Percentiles rank a stretch among this genome's conserved stretches.
Conservation (phyloP, 2,113 vertebrate genomes). For the Sceloporus undulatus region DNA sequence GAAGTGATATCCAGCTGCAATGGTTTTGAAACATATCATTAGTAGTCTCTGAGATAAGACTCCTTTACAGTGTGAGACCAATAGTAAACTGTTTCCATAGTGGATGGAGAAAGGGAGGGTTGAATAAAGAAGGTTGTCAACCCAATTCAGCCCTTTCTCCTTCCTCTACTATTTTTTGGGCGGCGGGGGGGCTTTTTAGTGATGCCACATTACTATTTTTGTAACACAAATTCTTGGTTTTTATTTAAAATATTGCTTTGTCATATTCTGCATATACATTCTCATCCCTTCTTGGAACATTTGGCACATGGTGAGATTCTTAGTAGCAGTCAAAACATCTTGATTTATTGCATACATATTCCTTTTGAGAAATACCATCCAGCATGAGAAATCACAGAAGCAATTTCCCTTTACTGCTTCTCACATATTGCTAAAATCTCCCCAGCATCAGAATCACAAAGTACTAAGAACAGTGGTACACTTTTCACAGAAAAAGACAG, state of each 20-base stretch:
- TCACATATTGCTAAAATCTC: constrained; percentile 24
- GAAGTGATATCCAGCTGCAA: constrained; percentile 10
- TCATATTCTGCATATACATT: neutral
- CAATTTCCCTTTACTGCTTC: constrained; percentile 33
- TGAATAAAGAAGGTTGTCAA: neutral
- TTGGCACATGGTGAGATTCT: neutral
- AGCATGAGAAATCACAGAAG: constrained; percentile 13
- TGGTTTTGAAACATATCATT: constrained; percentile 25
- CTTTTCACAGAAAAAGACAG: too few species aligned
- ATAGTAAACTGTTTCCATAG: neutral
- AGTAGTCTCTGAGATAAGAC: neutral
- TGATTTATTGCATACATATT: neutral
- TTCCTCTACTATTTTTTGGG: neutral
- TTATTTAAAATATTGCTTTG: constrained; percentile 45
- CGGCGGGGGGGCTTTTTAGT: neutral
- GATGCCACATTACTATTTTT: constrained; percentile 34
- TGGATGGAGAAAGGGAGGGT: neutral
- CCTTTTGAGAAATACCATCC: constrained; percentile 34
- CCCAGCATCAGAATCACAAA: constrained; percentile 15
- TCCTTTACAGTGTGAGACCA: neutral
- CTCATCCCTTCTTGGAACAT: constrained; percentile 25
- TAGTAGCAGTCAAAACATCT: constrained; percentile 30
- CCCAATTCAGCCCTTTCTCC: neutral
- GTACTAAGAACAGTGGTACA: too few species aligned
- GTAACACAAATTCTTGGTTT: neutral